A percentile compares a stretch with the other conserved stretches of the same genome.
Conservation (phyloP, 2,113 vertebrate species). For the Acrocephalus arundinaceus region DNA sequence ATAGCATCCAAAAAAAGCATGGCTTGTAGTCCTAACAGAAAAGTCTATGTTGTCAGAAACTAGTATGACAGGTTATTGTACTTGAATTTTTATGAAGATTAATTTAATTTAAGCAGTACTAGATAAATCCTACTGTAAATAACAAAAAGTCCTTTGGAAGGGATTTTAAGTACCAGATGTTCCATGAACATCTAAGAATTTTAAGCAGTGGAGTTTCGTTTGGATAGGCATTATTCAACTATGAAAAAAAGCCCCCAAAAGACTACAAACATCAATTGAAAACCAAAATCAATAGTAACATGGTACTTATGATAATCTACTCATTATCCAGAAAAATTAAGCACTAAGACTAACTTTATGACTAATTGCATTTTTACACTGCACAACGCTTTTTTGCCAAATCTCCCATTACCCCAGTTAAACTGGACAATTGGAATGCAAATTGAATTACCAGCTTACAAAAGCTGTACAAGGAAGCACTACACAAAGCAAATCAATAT, state of each 20-base stretch:
- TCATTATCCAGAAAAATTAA: slow-evolving; percentile 4
- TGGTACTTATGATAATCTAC: background rate
- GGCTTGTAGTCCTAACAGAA: background rate
- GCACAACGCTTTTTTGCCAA: background rate
- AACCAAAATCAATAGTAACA: slow-evolving; percentile 4
- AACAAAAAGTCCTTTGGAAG: background rate
- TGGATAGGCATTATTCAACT: background rate
- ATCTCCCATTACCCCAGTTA: background rate
- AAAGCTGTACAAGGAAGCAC: background rate
- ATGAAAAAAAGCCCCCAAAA: background rate
- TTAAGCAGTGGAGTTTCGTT: background rate
- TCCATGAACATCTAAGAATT: background rate
- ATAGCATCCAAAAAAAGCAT: rapidly evolving
- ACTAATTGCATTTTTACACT: background rate
- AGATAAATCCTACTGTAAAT: background rate
- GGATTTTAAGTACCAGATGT: background rate
- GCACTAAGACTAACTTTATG: background rate
- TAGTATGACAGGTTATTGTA: background rate
- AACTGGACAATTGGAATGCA: background rate
- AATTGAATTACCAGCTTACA: background rate
- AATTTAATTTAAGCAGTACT: background rate
- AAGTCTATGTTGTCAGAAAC: background rate
- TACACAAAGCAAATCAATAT: background rate
- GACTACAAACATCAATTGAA: background rate
- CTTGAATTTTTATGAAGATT: background rate